A percentile compares a stretch with the other conserved stretches of the same genome.
These are phyloP conservation scores for Rhagophthalmus giganteus DNA, from an alignment of 2,888 invertebrate genomes.

Conservation along the genomic window DNA sequence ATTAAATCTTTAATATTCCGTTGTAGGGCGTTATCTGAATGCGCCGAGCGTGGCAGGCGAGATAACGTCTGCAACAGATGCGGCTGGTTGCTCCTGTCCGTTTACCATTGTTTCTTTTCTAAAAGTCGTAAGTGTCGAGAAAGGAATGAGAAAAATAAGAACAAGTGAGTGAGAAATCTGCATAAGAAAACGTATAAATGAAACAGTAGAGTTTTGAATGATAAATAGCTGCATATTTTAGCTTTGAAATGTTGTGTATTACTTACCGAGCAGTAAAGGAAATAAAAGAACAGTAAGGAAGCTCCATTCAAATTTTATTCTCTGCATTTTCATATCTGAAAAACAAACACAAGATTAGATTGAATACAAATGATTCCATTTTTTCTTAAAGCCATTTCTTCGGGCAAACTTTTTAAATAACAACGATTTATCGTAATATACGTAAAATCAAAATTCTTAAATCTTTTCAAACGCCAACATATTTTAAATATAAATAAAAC, in stretches of 20 bases:
- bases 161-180: conserved; percentile 14
- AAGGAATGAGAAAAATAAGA: conserved; percentile 11
- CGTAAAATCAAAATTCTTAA: too few relatives aligned
- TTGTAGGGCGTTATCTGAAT: conserved; percentile 3
- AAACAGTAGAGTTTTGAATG: conserved; percentile 25
- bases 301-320: conserved; percentile 29
- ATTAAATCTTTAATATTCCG: conserved; percentile 20
- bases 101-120: conserved; percentile 12
- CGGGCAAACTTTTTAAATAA: conserved; percentile 16
- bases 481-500: too few relatives aligned
- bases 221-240: conserved; percentile 28
- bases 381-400: conserved; percentile 5
- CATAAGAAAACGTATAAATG: conserved; percentile 24
- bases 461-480: too few relatives aligned
- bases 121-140: too few relatives aligned
- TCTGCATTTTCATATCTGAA: conserved; percentile 35
- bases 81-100: background rate
- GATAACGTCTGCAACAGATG: conserved; percentile 23
- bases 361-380: conserved; percentile 19
- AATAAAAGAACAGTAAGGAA: conserved; percentile 29
- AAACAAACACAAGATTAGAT: conserved; percentile 28
- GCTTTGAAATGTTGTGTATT: conserved; percentile 24
- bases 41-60: conserved; percentile 3
- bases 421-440: conserved; percentile 2
- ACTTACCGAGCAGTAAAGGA: conserved; percentile 32